Conservation (phyloP, 2,113 vertebrate species). For the Prietella phreatophila region DNA sequence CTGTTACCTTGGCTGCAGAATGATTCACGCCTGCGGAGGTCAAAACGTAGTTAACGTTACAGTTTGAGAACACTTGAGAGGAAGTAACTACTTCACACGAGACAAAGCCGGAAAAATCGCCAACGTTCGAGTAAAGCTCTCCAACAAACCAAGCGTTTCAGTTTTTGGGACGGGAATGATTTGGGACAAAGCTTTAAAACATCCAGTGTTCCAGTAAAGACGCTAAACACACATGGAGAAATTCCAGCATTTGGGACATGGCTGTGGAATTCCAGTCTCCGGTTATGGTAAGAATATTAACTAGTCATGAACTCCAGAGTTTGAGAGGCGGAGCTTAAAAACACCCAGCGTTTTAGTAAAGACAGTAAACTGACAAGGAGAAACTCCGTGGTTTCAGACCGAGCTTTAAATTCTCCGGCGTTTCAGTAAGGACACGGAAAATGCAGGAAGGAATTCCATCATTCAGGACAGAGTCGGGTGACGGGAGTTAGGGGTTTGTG, state of each 20-base stretch:
- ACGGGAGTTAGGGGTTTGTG: not conserved
- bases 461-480: too few species aligned
- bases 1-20: not conserved
- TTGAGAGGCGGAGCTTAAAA: not conserved
- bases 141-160: not conserved
- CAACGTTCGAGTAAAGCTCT: not conserved
- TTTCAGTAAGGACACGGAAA: not conserved
- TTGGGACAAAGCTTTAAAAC: not conserved
- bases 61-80: not conserved
- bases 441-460: not conserved
- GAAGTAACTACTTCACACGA: not conserved
- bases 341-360: not conserved
- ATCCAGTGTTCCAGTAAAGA: not conserved
- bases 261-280: too few species aligned
- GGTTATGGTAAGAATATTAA: too few species aligned
- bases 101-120: not conserved
- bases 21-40: not conserved
- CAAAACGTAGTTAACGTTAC: not conserved
- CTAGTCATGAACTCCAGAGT: too few species aligned
- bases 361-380: accelerated
- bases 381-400: not conserved
- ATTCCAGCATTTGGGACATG: too few species aligned
- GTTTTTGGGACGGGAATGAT: not conserved
- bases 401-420: not conserved
- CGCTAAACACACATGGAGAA: too few species aligned